These are phyloP conservation scores for Paramormyrops kingsleyae DNA, from an alignment of 2,113 vertebrate genomes.

Conservation along the genomic window DNA sequence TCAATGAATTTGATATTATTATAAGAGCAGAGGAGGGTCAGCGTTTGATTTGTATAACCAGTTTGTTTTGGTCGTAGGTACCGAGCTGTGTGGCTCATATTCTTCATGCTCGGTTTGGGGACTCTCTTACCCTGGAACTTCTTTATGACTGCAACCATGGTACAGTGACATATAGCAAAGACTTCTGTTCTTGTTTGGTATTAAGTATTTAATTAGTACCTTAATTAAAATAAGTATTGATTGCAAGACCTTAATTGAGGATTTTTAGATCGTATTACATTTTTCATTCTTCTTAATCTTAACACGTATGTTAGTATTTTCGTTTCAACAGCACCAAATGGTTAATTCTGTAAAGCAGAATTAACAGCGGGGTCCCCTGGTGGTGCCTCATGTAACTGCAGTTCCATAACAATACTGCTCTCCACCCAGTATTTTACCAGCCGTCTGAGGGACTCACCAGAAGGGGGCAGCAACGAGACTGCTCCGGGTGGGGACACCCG, in stretches of 20 bases:
- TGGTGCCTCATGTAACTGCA: neutral
- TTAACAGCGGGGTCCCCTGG: neutral
- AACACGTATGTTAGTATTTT: neutral
- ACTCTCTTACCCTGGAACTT: slow-evolving; percentile 92
- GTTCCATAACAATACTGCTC: neutral
- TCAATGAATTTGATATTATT: neutral
- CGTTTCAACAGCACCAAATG: neutral
- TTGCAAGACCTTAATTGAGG: neutral
- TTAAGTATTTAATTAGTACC: neutral
- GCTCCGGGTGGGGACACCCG: neutral
- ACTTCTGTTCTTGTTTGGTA: neutral
- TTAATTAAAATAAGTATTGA: neutral
- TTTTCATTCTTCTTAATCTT: neutral
- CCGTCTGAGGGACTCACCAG: slow-evolving; percentile 48
- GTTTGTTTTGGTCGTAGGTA: slow-evolving; percentile 52
- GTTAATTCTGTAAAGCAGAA: neutral
- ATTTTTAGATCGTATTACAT: neutral
- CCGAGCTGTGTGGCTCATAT: slow-evolving; percentile 75
- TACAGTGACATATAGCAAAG: slow-evolving; percentile 37
- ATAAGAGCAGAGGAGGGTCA: neutral
- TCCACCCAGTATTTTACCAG: slow-evolving; percentile 66
- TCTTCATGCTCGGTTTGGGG: slow-evolving; percentile 81
- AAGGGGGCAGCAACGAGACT: neutral
- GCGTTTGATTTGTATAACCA: neutral
- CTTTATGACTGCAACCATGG: slow-evolving; percentile 81